Conservation (phyloP, 1,140 invertebrate species). For the Pseudomyrmex sp. region DNA sequence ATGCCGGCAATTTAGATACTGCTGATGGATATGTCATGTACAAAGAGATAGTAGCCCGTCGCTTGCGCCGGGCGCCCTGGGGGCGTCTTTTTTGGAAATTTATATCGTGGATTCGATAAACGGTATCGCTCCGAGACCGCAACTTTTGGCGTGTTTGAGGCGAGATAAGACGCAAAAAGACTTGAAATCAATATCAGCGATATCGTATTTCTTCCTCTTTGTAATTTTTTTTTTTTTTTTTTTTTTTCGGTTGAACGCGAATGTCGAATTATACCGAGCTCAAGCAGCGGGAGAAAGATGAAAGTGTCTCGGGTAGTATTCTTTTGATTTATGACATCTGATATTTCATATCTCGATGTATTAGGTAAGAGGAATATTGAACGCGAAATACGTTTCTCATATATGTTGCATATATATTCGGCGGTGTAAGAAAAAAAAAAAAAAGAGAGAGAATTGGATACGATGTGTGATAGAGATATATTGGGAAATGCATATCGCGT, state of each 20-base stretch:
- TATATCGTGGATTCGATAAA: constrained; percentile 4
- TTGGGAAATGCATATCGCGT: constrained; percentile 45
- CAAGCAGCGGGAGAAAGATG: neutral
- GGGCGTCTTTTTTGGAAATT: constrained; percentile 10
- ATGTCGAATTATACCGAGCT: too few species aligned
- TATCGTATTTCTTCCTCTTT: too few species aligned
- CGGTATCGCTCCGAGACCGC: neutral
- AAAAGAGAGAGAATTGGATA: constrained; percentile 9
- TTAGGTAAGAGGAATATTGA: constrained; percentile 7
- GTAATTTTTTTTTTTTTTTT: too few species aligned
- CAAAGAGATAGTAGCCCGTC: neutral
- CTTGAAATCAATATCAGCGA: too few species aligned
- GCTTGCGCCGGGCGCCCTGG: neutral
- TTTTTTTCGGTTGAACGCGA: too few species aligned
- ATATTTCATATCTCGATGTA: constrained; percentile 2
- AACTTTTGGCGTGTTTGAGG: neutral
- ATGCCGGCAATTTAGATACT: constrained; percentile 56
- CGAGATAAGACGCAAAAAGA: neutral
- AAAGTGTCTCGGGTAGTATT: neutral
- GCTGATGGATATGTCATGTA: constrained; percentile 13
- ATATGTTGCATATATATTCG: constrained; percentile 15
- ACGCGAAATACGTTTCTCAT: constrained; percentile 10
- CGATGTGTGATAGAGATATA: constrained; percentile 16
- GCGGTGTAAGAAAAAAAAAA: neutral
- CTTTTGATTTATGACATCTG: neutral